Evolutionary conservation across 2,113 vertebrate species (phyloP), one percentile per base, ranked within the genome.

Genomic region (Anguilla rostrata): DNA sequence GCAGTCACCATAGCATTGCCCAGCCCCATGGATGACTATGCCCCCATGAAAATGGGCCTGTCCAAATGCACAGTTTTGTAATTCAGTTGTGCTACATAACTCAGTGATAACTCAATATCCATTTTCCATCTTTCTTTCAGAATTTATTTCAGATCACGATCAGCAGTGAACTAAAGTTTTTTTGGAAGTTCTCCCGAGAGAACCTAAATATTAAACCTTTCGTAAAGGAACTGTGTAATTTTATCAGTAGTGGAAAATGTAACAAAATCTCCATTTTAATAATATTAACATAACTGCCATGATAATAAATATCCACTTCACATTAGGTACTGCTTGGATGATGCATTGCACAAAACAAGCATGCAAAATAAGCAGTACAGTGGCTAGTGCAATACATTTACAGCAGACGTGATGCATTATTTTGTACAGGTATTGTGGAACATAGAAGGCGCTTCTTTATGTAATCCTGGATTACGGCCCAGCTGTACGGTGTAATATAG

Each of bases 391-490:
- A 66, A 26, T 22, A 66, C 60, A 66, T 66, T 66, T 18, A 11
- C 11, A 66, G n/a, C 22, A 43, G 83, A 43, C 9, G 71, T 22
- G 63, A 78, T 85, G 75, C 22, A 80, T 85, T 22, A 26, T 80
- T 85, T 85, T 60, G 56, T 85, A 39, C 14, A 57, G 56, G 71
- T 53, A 85, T 78, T 39, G 53, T 46, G 80, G 29, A 85, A 79
- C 40, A 34, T 9, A 79, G 34, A 57, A 57, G 34, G 53, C 41
- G 57, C 41, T 16, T 34, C 46, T 57, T 56, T 34, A 57, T 57
- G 26, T 80, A 85, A 85, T 79, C 84, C 78, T 29, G 46, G 46
- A 79, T 85, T 85, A 85, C 78, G 84, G 34, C n/a, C 26, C 26
- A 34, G 26, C 26, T 57, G 79, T 84, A 14, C n/a, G 60, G 12